Conservation (phyloP, 2,113 vertebrate genomes). For the Saguinus imperator region DNA sequence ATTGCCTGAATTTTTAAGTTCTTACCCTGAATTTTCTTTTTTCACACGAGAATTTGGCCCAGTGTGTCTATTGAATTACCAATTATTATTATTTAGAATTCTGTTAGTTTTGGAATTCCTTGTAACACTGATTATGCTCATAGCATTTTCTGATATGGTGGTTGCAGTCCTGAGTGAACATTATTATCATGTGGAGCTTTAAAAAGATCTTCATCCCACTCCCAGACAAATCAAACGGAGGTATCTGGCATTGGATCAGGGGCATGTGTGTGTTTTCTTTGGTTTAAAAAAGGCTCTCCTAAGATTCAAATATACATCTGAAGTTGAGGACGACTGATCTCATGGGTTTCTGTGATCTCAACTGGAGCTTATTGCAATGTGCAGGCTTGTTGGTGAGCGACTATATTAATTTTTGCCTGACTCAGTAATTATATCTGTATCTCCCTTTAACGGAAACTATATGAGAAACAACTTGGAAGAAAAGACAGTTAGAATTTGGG, state of each 20-base stretch:
- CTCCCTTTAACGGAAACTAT: constrained; percentile 48
- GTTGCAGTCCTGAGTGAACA: not conserved
- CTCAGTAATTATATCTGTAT: constrained; percentile 60
- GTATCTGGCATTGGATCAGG: not conserved
- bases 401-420: constrained; percentile 50
- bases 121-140: constrained; percentile 14
- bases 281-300: not conserved
- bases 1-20: not conserved
- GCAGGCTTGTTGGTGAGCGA: not conserved
- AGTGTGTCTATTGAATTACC: not conserved
- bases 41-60: not conserved
- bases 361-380: constrained; percentile 19
- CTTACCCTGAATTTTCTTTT: not conserved
- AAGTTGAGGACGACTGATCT: not conserved
- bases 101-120: constrained; percentile 18
- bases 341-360: constrained; percentile 54
- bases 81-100: not conserved
- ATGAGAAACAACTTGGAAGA: constrained; percentile 39
- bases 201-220: not conserved
- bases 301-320: not conserved
- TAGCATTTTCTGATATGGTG: constrained; percentile 22
- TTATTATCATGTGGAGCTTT: not conserved
- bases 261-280: not conserved
- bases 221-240: constrained; percentile 21
- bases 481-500: constrained; percentile 51